Percentiles rank a stretch among this genome's conserved stretches.
Conservation (phyloP, 1,140 invertebrate genomes). For the Gonioctena quinquepunctata region DNA sequence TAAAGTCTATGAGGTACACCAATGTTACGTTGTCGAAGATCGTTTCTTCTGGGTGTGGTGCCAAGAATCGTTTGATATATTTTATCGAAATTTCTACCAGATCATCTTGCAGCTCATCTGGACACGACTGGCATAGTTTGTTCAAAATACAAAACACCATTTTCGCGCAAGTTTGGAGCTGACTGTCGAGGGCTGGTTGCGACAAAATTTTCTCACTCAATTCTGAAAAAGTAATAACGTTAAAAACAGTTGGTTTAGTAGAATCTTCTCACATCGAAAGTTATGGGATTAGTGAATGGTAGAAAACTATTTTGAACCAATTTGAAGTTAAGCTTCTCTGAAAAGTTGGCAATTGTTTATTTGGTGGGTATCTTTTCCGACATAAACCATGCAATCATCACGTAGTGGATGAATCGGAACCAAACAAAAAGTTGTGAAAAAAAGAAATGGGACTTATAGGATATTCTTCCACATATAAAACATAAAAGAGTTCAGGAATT, state of each 20-base stretch:
- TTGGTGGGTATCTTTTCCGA: too few species aligned
- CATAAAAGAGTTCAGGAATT: too few species aligned
- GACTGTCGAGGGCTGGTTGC: not conserved
- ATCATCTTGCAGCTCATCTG: not conserved
- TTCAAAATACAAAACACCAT: not conserved
- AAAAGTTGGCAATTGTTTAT: too few species aligned
- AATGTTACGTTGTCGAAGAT: slow-evolving; percentile 15
- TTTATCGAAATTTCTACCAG: not conserved
- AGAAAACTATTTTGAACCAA: too few species aligned
- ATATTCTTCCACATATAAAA: too few species aligned
- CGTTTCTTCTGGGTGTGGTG: slow-evolving; percentile 4
- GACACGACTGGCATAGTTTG: not conserved
- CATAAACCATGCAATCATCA: too few species aligned
- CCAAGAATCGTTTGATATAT: slow-evolving; percentile 27
- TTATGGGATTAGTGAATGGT: too few species aligned
- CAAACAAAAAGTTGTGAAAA: too few species aligned
- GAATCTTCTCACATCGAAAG: too few species aligned
- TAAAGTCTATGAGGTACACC: slow-evolving; percentile 24
- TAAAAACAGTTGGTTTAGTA: not conserved
- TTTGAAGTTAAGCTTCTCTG: too few species aligned
- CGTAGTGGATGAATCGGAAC: too few species aligned
- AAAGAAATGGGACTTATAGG: too few species aligned
- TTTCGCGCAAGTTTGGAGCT: not conserved
- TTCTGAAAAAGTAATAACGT: not conserved
- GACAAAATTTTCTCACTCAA: not conserved